Evolutionary conservation across 2,797 vertebrate genomes (phyloP).

Genomic region (Notolabrus celidotus): DNA sequence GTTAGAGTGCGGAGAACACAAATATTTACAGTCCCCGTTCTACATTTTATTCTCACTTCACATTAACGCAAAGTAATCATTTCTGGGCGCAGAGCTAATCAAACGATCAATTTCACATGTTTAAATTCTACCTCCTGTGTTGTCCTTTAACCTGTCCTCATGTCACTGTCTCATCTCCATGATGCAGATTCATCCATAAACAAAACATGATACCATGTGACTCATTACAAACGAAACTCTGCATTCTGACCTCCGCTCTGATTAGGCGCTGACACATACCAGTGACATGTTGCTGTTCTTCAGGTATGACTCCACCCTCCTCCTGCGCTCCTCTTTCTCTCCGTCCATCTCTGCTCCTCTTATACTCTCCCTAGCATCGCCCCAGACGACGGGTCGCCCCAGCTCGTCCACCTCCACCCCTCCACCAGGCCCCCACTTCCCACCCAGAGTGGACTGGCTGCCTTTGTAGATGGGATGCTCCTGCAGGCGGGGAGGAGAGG

Average conservation of each 20-base stretch:
- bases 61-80: too few species aligned
- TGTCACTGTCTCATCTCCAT: too few species aligned
- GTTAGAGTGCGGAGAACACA: too few species aligned
- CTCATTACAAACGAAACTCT: conserved; percentile 14
- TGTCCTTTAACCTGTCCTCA: too few species aligned
- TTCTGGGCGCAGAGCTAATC: too few species aligned
- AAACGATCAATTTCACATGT: too few species aligned
- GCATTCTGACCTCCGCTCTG: not conserved
- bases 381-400: conserved; percentile 74
- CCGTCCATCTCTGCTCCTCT: conserved; percentile 54
- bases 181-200: too few species aligned
- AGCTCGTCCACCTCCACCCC: conserved; percentile 83
- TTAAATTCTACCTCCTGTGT: too few species aligned
- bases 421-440: conserved; percentile 79
- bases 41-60: too few species aligned
- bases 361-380: conserved; percentile 27
- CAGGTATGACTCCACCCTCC: conserved; percentile 73
- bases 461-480: conserved; percentile 60
- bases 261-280: conserved; percentile 61
- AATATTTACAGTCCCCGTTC: too few species aligned
- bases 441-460: conserved; percentile 88
- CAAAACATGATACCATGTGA: not conserved
- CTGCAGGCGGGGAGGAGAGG: conserved; percentile 39
- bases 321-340: conserved; percentile 68
- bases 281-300: conserved; percentile 82